Percentiles rank a stretch among this genome's conserved stretches.
phyloP scores from a whole-genome alignment of 2,888 invertebrate genomes.

The Cepaea hortensis region DNA sequence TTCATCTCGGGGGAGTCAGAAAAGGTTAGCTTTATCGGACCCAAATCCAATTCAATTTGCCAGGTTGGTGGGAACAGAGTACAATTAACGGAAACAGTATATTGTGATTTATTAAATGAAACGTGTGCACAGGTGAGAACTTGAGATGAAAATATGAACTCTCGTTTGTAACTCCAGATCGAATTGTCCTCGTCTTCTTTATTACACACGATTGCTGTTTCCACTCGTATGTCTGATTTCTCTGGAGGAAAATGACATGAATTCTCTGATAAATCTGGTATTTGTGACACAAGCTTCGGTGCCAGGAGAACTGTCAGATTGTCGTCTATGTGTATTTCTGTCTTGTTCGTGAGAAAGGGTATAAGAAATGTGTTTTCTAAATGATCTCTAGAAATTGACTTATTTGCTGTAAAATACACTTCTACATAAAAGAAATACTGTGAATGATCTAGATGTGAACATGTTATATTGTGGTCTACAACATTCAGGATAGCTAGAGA shows the following conservation, averaged over 20 bases:
- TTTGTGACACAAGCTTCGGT: not conserved
- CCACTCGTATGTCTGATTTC: not conserved
- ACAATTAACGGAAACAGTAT: conserved; percentile 2
- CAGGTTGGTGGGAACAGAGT: not conserved
- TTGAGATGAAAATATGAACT: not conserved
- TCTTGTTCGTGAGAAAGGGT: not conserved
- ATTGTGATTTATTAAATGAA: conserved; percentile 3
- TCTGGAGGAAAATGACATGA: not conserved
- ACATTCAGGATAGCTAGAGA: not conserved
- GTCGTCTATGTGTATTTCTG: not conserved
- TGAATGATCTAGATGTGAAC: not conserved
- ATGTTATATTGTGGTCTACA: not conserved
- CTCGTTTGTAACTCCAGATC: not conserved
- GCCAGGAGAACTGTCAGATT: not conserved
- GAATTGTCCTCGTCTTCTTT: not conserved
- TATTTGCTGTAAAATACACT: not conserved
- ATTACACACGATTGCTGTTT: too few species aligned
- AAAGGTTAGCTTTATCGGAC: not conserved
- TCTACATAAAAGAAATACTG: not conserved
- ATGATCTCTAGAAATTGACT: conserved; percentile 12
- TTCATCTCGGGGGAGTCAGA: not conserved
- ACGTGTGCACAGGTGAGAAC: conserved; percentile 21
- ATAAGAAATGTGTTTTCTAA: not conserved
- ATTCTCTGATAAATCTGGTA: not conserved
- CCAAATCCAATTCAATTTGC: not conserved